Base-by-base conservation (phyloP, 2,888 invertebrate genomes). In the Tachina fera region DNA sequence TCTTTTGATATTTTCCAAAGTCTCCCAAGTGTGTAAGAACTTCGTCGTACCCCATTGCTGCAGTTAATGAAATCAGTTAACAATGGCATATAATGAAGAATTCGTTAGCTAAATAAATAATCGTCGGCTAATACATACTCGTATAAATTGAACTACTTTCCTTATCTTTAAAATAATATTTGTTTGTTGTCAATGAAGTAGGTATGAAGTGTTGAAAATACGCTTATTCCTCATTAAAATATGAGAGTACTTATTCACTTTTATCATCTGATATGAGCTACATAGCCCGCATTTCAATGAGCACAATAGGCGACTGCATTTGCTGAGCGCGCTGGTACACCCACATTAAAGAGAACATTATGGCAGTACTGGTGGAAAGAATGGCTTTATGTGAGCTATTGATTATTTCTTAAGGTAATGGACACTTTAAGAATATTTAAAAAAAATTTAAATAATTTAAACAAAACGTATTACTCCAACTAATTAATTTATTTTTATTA, bases 1-100 rank as follows among this genome's bases (percentile, higher is more conserved):
- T 93, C 88, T 94, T 94, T 91, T 96, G 96, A 90, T 96, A 96
- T 65, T 93, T 94, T 22, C 96, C 96, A 89, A 96, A 96, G 88
- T 95, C 95, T 60, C 96, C 96, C 91, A 96, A 92, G 81, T 95
- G 93, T 3, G 94, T 93, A 79, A 96, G 94, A 31, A 96, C 94
- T 87, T 95, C 95, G 90, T 96, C 96, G 92, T 96, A 96, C 76
- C 95, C 95, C 96, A 96, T 96, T 14, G 31, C 75, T 13, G 22
- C 22, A 11, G 41, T 11, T 63, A 74, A 31, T 31, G 10, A 1
- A 41, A 39, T 56, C 11, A 53, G 3, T 79, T 41, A 11, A 51
- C n/a, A 53, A 51, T 41, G 31, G 16, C 51, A 51, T 67, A 9
- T 39, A 49, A 19, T 68, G 1, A 14, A 41, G 13, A 31, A 11